Conservation (phyloP, 1,140 invertebrate species). For the Apis cerana region DNA sequence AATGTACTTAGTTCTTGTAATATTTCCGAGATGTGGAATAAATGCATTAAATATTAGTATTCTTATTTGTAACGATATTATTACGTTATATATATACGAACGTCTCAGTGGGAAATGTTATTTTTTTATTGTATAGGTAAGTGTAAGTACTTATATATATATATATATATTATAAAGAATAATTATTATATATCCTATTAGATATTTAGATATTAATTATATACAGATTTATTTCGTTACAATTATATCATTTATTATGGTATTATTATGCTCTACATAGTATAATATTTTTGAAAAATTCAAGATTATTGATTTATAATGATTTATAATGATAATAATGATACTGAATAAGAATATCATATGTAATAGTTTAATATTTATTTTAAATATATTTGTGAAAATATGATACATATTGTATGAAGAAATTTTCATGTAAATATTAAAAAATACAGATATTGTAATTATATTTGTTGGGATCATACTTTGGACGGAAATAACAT, state of each 20-base stretch:
- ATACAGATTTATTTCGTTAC: too few species aligned
- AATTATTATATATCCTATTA: not conserved
- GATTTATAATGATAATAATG: not conserved
- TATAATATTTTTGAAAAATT: not conserved
- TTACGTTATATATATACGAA: too few species aligned
- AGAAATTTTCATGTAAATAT: conserved; percentile 2
- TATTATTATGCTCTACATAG: not conserved
- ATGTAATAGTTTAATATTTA: not conserved
- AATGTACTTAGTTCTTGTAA: too few species aligned
- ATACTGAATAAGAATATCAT: not conserved
- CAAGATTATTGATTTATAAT: not conserved
- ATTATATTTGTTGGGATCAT: conserved; percentile 21
- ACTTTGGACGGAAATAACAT: conserved; percentile 43
- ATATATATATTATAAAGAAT: not conserved
- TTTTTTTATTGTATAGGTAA: not conserved
- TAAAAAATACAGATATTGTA: conserved; percentile 34
- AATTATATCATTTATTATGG: not conserved
- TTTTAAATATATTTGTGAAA: conserved; percentile 42
- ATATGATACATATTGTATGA: conserved; percentile 21
- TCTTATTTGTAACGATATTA: too few species aligned
- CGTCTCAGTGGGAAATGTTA: not conserved
- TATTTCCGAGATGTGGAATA: too few species aligned
- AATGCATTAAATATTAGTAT: too few species aligned
- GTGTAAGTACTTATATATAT: too few species aligned
- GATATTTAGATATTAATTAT: too few species aligned